phyloP scores from a whole-genome alignment of 2,888 invertebrate species.

The Phengaris arion region DNA sequence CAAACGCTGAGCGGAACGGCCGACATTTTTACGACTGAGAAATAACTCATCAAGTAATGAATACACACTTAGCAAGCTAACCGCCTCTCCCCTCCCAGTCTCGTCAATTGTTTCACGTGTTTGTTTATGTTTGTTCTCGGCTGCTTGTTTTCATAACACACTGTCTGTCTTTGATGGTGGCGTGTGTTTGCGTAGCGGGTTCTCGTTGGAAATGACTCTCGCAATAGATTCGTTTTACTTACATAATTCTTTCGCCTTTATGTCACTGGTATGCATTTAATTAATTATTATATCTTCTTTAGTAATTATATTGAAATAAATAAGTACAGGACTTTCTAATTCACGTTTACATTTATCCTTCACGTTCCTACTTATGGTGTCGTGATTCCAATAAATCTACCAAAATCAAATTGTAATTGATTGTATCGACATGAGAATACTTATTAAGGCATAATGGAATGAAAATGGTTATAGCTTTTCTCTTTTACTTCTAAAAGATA shows the following conservation, averaged over 20 bases:
- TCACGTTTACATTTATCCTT: too few species aligned
- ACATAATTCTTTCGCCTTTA: constrained; percentile 9
- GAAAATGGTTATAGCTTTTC: not conserved
- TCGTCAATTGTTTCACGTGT: constrained; percentile 74
- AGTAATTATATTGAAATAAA: not conserved
- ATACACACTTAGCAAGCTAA: constrained; percentile 47
- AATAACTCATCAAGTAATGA: constrained; percentile 60
- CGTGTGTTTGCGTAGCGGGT: constrained; percentile 66
- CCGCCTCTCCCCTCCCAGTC: constrained; percentile 49
- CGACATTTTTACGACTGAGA: constrained; percentile 55
- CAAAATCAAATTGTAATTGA: not conserved
- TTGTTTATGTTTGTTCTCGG: constrained; percentile 73
- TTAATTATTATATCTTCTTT: not conserved
- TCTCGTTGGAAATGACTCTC: constrained; percentile 49
- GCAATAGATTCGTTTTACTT: constrained; percentile 26
- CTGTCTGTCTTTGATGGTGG: constrained; percentile 72
- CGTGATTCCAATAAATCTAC: not conserved
- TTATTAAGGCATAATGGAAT: not conserved
- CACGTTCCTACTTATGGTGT: not conserved
- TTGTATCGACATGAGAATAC: not conserved
- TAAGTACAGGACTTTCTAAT: too few species aligned
- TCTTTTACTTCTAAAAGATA: not conserved
- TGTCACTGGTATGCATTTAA: constrained; percentile 8
- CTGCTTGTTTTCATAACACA: constrained; percentile 77
- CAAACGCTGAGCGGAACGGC: constrained; percentile 34